Conservation (phyloP, 2,888 invertebrate species). For the Zygothrica quintamaculata region DNA sequence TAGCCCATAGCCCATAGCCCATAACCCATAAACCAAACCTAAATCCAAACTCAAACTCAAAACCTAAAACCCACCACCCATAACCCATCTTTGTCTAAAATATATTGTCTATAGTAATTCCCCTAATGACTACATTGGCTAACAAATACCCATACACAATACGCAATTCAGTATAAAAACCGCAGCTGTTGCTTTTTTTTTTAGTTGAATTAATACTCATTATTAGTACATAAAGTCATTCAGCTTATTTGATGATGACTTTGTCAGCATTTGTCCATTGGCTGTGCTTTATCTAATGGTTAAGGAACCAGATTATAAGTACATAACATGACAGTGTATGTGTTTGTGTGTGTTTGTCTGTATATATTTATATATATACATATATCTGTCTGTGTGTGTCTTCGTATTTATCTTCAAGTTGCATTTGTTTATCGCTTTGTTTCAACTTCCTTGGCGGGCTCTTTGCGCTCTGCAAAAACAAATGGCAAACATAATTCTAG, state of each 20-base stretch:
- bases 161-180: slow-evolving; percentile 22
- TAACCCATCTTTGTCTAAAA: slow-evolving; percentile 53
- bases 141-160: slow-evolving; percentile 7
- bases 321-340: slow-evolving; percentile 9
- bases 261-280: slow-evolving; percentile 54
- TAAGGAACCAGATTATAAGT: slow-evolving; percentile 25
- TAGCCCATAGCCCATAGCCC: no score
- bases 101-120: slow-evolving; percentile 12
- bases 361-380: slow-evolving; percentile 29
- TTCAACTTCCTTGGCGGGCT: slow-evolving; percentile 64
- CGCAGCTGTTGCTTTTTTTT: slow-evolving; percentile 24
- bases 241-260: slow-evolving; percentile 52
- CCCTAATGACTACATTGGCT: slow-evolving; percentile 36
- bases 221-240: slow-evolving; percentile 31
- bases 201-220: slow-evolving; percentile 48
- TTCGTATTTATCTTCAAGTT: slow-evolving; percentile 27
- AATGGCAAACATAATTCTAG: slow-evolving; percentile 1
- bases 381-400: not conserved
- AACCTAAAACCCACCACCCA: no score
- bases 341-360: slow-evolving; percentile 10
- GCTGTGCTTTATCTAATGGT: slow-evolving; percentile 55
- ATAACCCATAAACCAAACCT: no score
- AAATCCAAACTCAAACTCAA: not conserved
- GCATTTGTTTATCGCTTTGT: slow-evolving; percentile 59
- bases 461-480: slow-evolving; percentile 50